A percentile compares a stretch with the other conserved stretches of the same genome.
These are phyloP conservation scores for Nysson spinosus DNA, from an alignment of 2,888 invertebrate species.

Conservation along the genomic window DNA sequence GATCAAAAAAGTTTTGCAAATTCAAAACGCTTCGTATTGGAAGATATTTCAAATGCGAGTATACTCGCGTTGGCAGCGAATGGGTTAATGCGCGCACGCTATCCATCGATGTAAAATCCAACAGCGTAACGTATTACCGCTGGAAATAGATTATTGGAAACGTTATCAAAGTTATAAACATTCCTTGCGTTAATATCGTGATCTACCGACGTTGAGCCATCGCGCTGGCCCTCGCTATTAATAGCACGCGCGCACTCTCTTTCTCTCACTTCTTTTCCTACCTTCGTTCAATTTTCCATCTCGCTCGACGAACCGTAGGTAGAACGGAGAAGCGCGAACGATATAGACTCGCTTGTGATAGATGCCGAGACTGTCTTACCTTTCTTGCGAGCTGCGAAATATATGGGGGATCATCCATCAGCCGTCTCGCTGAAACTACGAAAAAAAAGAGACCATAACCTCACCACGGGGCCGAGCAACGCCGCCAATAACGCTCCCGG, in stretches of 20 bases:
- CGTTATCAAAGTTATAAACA: conserved; percentile 61
- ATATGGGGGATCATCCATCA: conserved; percentile 63
- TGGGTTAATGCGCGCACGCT: conserved; percentile 37
- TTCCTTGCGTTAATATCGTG: conserved; percentile 52
- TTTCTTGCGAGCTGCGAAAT: conserved; percentile 60
- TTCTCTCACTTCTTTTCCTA: conserved; percentile 14
- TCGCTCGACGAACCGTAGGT: conserved; percentile 28
- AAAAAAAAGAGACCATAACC: conserved; percentile 11
- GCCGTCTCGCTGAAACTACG: conserved; percentile 52
- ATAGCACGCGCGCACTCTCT: conserved; percentile 31
- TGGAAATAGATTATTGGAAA: conserved; percentile 59
- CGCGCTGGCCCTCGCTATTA: conserved; percentile 47
- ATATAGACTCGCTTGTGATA: conserved; percentile 61
- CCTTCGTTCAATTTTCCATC: conserved; percentile 7
- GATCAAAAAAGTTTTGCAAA: too few species aligned
- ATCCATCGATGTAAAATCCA: conserved; percentile 38
- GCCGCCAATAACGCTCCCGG: conserved; percentile 13
- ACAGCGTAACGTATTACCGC: conserved; percentile 56
- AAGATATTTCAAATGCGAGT: too few species aligned
- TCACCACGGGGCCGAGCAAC: not conserved
- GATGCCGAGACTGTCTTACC: conserved; percentile 63
- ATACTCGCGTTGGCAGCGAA: too few species aligned
- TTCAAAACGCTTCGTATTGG: too few species aligned
- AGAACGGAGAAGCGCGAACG: conserved; percentile 18
- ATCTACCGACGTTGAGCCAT: conserved; percentile 31